These are phyloP conservation scores for Eciton burchellii DNA, from an alignment of 1,140 invertebrate species.

Conservation along the genomic window DNA sequence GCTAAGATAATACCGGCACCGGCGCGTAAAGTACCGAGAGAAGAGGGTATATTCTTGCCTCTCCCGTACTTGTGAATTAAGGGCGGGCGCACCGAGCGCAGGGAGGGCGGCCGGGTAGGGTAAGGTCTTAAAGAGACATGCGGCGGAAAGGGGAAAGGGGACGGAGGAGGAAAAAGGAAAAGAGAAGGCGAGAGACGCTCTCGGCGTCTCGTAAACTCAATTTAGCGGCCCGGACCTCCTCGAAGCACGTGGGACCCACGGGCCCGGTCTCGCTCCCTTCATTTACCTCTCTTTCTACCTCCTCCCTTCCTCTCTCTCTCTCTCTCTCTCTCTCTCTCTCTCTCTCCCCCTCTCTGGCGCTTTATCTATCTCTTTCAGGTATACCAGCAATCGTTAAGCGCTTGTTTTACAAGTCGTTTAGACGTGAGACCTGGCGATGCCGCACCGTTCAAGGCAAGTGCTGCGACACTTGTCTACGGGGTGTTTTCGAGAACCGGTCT, in stretches of 20 bases:
- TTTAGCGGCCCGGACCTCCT: constrained; percentile 83
- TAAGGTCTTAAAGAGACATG: constrained; percentile 45
- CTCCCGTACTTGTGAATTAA: constrained; percentile 61
- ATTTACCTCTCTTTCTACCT: constrained; percentile 12
- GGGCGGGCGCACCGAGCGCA: constrained; percentile 21
- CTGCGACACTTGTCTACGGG: constrained; percentile 75
- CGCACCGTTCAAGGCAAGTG: constrained; percentile 75
- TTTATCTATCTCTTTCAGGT: constrained; percentile 61
- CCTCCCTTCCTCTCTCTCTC: constrained; percentile 1
- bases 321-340: constrained; percentile 30
- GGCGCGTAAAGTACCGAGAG: constrained; percentile 65
- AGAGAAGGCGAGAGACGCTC: constrained; percentile 53
- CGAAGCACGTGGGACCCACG: constrained; percentile 71
- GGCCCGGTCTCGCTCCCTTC: neutral
- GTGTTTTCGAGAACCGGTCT: constrained; percentile 79
- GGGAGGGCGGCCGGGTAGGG: neutral
- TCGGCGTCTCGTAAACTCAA: constrained; percentile 82
- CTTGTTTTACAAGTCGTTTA: constrained; percentile 86
- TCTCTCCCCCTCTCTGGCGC: constrained; percentile 26
- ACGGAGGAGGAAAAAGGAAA: constrained; percentile 9
- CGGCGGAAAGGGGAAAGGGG: constrained; percentile 61
- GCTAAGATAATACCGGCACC: constrained; percentile 65
- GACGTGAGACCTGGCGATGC: constrained; percentile 78
- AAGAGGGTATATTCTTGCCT: constrained; percentile 55
- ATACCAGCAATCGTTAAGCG: constrained; percentile 83